phyloP scores from a whole-genome alignment of 2,888 invertebrate genomes.

The Epicampocera succincta region DNA sequence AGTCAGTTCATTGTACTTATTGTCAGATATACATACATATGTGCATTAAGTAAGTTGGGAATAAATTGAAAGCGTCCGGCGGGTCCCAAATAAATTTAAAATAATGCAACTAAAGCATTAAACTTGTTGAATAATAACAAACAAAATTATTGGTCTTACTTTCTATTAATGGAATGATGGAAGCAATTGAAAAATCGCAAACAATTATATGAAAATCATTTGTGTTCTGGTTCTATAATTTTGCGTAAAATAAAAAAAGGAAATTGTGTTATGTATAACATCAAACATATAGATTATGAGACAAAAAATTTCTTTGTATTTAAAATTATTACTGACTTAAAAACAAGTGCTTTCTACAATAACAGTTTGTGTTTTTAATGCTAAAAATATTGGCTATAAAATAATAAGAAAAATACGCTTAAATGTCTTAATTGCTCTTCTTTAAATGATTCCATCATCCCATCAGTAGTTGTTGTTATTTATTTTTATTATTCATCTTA shows the following conservation, averaged over 20 bases:
- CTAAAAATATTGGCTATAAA: no score
- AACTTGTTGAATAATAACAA: slow-evolving; percentile 41
- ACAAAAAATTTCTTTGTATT: background rate
- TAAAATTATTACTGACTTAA: slow-evolving; percentile 75
- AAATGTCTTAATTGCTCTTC: slow-evolving; percentile 68
- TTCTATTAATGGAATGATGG: slow-evolving; percentile 74
- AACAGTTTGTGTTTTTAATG: no score
- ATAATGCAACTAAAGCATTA: background rate
- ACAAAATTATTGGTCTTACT: slow-evolving; percentile 34
- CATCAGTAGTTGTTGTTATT: slow-evolving; percentile 59
- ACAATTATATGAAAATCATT: slow-evolving; percentile 26
- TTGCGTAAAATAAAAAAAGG: background rate
- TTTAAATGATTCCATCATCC: slow-evolving; percentile 81
- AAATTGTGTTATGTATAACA: background rate
- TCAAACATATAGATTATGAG: background rate
- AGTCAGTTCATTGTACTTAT: no score
- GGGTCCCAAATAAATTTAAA: background rate
- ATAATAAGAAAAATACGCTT: no score
- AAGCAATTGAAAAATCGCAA: slow-evolving; percentile 70
- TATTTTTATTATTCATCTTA: slow-evolving; percentile 42
- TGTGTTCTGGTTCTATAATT: background rate
- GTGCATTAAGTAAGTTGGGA: no score
- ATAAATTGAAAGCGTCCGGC: no score
- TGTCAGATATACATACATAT: no score
- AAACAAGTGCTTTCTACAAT: no score